Evolutionary conservation across 2,797 vertebrate genomes (phyloP), one percentile per base, ranked within the genome.

Genomic region (Micromesistius poutassou): DNA sequence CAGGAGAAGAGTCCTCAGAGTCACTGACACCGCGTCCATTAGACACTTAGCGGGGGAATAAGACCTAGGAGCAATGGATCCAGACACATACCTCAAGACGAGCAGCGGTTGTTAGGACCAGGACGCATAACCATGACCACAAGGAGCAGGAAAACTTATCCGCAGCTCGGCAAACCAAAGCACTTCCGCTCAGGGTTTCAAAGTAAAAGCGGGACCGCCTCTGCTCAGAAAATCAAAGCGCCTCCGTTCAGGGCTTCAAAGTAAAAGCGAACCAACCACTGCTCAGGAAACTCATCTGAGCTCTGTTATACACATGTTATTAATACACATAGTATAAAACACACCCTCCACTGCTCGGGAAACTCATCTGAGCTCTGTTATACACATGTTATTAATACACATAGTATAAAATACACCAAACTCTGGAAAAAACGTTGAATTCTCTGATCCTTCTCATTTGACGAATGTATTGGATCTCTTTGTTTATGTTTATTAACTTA

Each of bases 181-280:
- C 55, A 87, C 81, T 85, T 91, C 90, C 89, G 82, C 66, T 77
- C 0, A 0, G 71, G 2, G 5, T 88, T 92, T 91, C 90, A 91
- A 81, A 89, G 76, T 89, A 90, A 90, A 82, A 66, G 8, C 55
- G 30, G 5, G 68, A 30, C 68, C 12, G 16, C 68, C 55, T 55
- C 3, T 55, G 46, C 46, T 42, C 2, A 2, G 7, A 8, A 42
- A 42, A 42, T 9, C 33, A 6, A 35, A 6, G 33, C 33, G 3
- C 33, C 5, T 5, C 5, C 33, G 33, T 33, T 33, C 5, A 35
- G 33, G 33, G 33, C 33, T 35, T 35, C 33, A 35, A 35, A 35
- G 33, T 35, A 35, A 35, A 35, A 35, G 7, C 33, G 33, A 6
- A 6, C 5, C 33, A 4, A 35, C 7, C 33, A 5, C 33, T 6